Percentiles rank a stretch among this genome's conserved stretches.
These are phyloP conservation scores for Drosophila pallidifrons DNA, from an alignment of 1,140 invertebrate species.

Conservation along the genomic window DNA sequence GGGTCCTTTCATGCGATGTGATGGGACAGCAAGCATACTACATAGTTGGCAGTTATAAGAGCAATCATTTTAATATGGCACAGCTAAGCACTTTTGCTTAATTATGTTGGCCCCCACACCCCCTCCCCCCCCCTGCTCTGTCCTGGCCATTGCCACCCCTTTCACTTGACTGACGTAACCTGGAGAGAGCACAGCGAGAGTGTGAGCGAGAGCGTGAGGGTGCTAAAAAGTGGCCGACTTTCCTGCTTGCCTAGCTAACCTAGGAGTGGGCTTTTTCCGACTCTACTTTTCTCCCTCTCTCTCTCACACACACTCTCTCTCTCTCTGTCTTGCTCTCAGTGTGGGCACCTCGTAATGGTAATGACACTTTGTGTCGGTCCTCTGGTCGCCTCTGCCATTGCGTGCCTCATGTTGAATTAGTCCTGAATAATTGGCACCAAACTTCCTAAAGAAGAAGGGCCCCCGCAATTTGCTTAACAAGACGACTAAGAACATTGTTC, in stretches of 20 bases:
- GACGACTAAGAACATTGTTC: not conserved
- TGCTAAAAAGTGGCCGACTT: conserved; percentile 57
- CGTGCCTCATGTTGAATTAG: conserved; percentile 71
- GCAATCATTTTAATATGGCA: conserved; percentile 81
- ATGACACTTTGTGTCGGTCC: conserved; percentile 73
- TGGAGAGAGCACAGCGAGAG: conserved; percentile 34
- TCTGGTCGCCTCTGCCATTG: conserved; percentile 58
- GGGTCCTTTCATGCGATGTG: not conserved
- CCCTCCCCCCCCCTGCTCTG: not conserved
- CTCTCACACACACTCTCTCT: not conserved
- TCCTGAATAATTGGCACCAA: conserved; percentile 80
- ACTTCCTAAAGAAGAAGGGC: conserved; percentile 31
- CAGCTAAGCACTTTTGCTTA: conserved; percentile 82
- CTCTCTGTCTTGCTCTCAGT: conserved; percentile 10
- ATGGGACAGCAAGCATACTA: conserved; percentile 1
- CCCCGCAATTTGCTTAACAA: conserved; percentile 21
- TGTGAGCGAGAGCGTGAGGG: not conserved
- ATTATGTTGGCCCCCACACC: conserved; percentile 63
- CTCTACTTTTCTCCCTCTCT: not conserved
- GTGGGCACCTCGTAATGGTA: conserved; percentile 67
- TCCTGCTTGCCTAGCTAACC: not conserved
- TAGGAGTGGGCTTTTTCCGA: conserved; percentile 22
- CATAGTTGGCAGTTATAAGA: conserved; percentile 77
- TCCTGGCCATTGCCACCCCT: conserved; percentile 6
- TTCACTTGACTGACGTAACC: conserved; percentile 74